Evolutionary conservation across 1,140 invertebrate species (phyloP).

Genomic region (Brachionus asplanchnoidis): DNA sequence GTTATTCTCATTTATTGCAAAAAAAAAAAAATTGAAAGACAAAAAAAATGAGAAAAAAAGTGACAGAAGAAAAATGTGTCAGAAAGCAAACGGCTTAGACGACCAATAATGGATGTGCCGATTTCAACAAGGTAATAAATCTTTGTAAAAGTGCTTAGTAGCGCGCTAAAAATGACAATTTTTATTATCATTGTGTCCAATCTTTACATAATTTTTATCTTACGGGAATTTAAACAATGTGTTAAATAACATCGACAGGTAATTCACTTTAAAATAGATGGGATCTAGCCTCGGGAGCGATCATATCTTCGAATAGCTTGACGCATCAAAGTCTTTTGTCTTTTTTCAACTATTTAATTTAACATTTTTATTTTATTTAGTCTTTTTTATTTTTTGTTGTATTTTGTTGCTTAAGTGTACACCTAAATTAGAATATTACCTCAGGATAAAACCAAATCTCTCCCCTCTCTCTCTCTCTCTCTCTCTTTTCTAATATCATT

Average conservation of each 20-base stretch:
- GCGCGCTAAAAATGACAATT: not conserved
- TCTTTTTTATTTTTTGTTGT: not conserved
- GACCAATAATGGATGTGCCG: not conserved
- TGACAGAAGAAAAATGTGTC: not conserved
- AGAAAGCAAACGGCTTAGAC: not conserved
- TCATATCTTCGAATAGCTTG: not conserved
- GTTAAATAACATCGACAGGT: not conserved
- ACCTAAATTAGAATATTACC: constrained; percentile 17
- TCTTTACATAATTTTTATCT: constrained; percentile 30
- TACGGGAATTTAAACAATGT: constrained; percentile 15
- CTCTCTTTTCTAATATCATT: not conserved
- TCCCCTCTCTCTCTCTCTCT: not conserved
- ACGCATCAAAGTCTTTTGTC: not conserved
- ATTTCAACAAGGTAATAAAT: not conserved
- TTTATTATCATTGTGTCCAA: not conserved
- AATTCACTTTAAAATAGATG: constrained; percentile 22
- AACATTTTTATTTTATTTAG: constrained; percentile 6
- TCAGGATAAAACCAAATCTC: constrained; percentile 9
- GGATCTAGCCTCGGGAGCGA: not conserved
- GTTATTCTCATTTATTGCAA: constrained; percentile 3
- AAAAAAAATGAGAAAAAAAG: not conserved
- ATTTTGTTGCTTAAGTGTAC: not conserved
- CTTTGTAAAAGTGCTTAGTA: not conserved
- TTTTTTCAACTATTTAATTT: constrained; percentile 22
- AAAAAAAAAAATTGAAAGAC: not conserved